Evolutionary conservation across 2,797 vertebrate species (phyloP), one percentile per base, ranked within the genome.

Genomic region (Sarcophilus harrisii): DNA sequence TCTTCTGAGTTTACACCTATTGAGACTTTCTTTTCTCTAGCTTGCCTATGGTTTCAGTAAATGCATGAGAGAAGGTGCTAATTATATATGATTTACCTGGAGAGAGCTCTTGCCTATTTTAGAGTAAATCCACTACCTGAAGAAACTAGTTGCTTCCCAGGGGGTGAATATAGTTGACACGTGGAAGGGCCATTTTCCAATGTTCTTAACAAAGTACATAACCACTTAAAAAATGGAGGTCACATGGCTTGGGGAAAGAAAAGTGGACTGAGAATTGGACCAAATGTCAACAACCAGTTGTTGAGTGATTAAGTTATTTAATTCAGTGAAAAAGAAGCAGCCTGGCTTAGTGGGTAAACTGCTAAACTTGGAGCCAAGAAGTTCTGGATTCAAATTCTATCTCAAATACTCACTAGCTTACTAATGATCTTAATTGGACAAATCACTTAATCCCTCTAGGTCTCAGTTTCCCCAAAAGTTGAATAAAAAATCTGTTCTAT

Each of bases 11-110:
- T 38, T n/a, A 92, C 55, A 30, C 81, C 91, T 90, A 94, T 30
- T n/a, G 52, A 57, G 28, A 94, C 11, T 73, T 93, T 60, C 16
- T 97, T 94, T 45, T n/a, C 1, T 8, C 24, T 49, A 8, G 81
- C 32, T 93, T 3, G 55, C 38, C 90, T 49, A 10, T 57, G 28
- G 30, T 92, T 94, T 96, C 73, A 57, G 30, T 32, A 58, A 97
- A 93, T 92, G 52, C 81, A 52, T 94, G 59, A 90, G 90, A 87
- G 95, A 97, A 93, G 10, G 62, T 94, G 92, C 45, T 95, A 95
- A 95, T 91, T 97, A 60, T 58, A 24, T 4, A 12, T 32, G 60
- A 59, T 55, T 94, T 91, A 93, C 59, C 89, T 29, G n/a, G 57
- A 90, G 95, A 95, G 91, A 49, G 30, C 96, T 91, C 14, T 38